Conservation (phyloP, 2,797 vertebrate genomes). For the Mergus octosetaceus region DNA sequence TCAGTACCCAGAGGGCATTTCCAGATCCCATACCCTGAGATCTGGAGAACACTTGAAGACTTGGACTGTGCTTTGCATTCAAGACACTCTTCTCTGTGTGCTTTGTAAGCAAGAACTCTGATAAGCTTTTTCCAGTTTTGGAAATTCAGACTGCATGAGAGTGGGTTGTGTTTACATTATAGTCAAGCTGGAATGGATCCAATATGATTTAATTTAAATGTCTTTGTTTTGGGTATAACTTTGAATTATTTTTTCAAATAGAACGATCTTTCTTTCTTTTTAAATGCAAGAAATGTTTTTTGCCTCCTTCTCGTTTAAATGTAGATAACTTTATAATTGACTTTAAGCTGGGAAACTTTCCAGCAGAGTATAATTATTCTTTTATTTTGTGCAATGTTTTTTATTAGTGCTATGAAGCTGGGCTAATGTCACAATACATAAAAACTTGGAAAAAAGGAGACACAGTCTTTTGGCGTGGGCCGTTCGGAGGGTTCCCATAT, state of each 20-base stretch:
- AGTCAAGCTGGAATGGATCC: constrained; percentile 48
- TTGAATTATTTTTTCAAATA: constrained; percentile 59
- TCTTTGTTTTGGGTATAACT: constrained; percentile 62
- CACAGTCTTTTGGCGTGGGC: constrained; percentile 78
- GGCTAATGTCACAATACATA: constrained; percentile 81
- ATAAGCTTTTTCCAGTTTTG: constrained; percentile 62
- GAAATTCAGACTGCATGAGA: constrained; percentile 42
- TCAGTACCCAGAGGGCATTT: constrained; percentile 21
- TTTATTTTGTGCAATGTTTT: constrained; percentile 63
- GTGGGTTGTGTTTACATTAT: constrained; percentile 49
- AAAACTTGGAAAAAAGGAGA: constrained; percentile 79
- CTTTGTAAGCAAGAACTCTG: constrained; percentile 59
- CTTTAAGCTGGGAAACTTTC: constrained; percentile 59
- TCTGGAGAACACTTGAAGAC: constrained; percentile 40
- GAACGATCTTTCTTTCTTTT: constrained; percentile 50
- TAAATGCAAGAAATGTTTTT: not conserved
- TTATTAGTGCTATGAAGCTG: constrained; percentile 77
- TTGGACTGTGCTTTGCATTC: constrained; percentile 49
- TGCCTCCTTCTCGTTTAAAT: constrained; percentile 42
- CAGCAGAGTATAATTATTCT: constrained; percentile 52
- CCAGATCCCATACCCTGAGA: constrained; percentile 9
- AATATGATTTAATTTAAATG: constrained; percentile 60
- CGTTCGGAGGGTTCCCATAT: constrained; percentile 81
- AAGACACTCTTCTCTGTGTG: constrained; percentile 40
- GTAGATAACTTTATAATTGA: constrained; percentile 60